Percentiles rank a stretch among this genome's conserved stretches.
Evolutionary conservation across 2,113 vertebrate genomes (phyloP).

Genomic region (Asarcornis scutulata): DNA sequence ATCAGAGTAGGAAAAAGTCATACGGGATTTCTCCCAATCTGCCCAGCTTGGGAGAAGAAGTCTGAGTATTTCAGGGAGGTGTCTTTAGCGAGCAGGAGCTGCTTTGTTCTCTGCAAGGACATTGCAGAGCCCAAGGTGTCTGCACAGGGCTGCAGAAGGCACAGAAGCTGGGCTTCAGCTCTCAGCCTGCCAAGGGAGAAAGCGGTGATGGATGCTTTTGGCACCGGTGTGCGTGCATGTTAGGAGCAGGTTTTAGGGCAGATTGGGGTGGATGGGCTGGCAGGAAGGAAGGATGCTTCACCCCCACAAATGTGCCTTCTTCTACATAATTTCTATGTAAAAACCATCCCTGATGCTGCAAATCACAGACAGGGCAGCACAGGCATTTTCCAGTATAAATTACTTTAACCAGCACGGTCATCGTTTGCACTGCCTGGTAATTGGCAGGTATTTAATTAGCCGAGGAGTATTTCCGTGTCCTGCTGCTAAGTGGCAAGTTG

Average conservation of each 20-base stretch:
- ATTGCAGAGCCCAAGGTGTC: neutral
- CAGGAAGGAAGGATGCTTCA: neutral
- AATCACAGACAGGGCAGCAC: neutral
- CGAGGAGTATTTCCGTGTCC: neutral
- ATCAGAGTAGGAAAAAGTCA: neutral
- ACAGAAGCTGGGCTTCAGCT: neutral
- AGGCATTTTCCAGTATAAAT: neutral
- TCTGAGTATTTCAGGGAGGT: neutral
- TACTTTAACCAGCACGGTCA: slow-evolving; percentile 4
- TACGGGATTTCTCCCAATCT: neutral
- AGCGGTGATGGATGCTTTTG: neutral
- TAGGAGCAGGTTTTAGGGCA: neutral
- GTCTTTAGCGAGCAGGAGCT: neutral
- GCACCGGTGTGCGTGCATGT: neutral
- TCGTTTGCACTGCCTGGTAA: neutral
- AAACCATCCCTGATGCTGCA: neutral
- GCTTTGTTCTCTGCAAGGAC: neutral
- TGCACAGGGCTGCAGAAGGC: neutral
- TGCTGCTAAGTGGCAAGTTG: neutral
- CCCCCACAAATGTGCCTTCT: neutral
- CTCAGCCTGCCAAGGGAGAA: neutral
- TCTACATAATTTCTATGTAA: neutral
- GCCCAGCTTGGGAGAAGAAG: neutral
- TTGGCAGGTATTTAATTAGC: slow-evolving; percentile 60
- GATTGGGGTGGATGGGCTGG: neutral